phyloP scores from a whole-genome alignment of 2,797 vertebrate genomes.

The Nyctalus aviator region DNA sequence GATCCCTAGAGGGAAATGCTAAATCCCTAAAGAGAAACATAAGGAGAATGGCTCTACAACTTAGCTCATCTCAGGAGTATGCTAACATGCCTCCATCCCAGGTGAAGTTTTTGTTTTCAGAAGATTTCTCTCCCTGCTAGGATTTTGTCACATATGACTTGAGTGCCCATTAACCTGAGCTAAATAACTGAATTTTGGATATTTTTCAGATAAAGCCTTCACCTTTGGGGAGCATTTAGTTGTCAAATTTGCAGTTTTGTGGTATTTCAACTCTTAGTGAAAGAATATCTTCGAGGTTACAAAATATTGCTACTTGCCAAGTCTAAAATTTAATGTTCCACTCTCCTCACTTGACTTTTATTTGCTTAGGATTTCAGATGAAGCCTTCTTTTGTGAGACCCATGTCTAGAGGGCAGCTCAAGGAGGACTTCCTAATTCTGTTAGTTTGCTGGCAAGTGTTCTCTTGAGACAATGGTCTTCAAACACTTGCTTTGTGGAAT shows the following conservation, averaged over 20 bases:
- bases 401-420: constrained; percentile 81
- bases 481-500: background rate
- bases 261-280: constrained; percentile 79
- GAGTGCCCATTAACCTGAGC: background rate
- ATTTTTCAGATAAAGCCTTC: constrained; percentile 30
- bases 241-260: constrained; percentile 71
- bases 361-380: constrained; percentile 83
- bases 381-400: constrained; percentile 84
- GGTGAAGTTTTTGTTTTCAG: constrained; percentile 1
- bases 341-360: constrained; percentile 80
- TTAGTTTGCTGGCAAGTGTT: constrained; percentile 81
- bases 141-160: background rate
- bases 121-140: background rate
- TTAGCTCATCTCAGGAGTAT: background rate
- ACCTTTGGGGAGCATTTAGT: constrained; percentile 50
- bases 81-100: background rate
- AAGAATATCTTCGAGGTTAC: constrained; percentile 83
- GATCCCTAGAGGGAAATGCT: background rate
- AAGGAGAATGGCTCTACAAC: background rate
- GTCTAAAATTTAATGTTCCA: constrained; percentile 82
- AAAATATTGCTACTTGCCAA: constrained; percentile 74
- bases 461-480: constrained; percentile 46
- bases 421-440: constrained; percentile 84
- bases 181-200: constrained; percentile 41
- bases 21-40: background rate